Base-by-base conservation (phyloP, 2,888 invertebrate species). In the Sericinus montela region DNA sequence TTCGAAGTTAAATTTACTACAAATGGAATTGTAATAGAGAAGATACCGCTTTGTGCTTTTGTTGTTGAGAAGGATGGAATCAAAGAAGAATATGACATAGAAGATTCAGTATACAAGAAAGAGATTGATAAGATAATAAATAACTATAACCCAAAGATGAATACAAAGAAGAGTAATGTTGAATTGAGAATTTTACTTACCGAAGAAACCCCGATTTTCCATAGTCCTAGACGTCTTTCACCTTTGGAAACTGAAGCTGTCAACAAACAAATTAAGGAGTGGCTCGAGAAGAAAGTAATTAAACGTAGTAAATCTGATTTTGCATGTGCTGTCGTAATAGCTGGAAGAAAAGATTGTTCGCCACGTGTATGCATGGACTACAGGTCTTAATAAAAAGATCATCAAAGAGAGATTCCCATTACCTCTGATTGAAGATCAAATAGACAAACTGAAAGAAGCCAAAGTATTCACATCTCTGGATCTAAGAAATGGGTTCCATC, bases 341-440 rank as follows among this genome's bases (percentile, higher is more conserved):
- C n/a, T n/a, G n/a, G n/a, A n/a, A n/a, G n/a, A n/a, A n/a, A n/a
- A n/a, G n/a, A n/a, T n/a, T n/a, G n/a, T n/a, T n/a, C n/a, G n/a
- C n/a, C n/a, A n/a, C n/a, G n/a, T n/a, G n/a, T n/a, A n/a, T n/a
- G n/a, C n/a, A n/a, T n/a, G n/a, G n/a, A n/a, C n/a, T n/a, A n/a
- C n/a, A n/a, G n/a, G 28, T 40, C 15, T 76, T 3, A 80, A 80
- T 54, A 48, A 52, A 9, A 64, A 67, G 52, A 66, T 74, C 0
- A 46, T 65, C 1, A 66, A 59, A 48, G 69, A 70, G 35, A 41
- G 58, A 19, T 73, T 64, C 48, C 75, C 72, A 1, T 54, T 75
- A 14, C 71, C 74, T 2, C 28, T 72, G n/a, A 72, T 74, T 9
- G 71, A 78, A 39, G 69, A 57, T n/a, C n/a, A n/a, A n/a, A n/a